Percentiles rank a stretch among this genome's conserved stretches.
These are phyloP conservation scores for Chrysolina haemoptera DNA, from an alignment of 2,888 invertebrate species.

Conservation along the genomic window DNA sequence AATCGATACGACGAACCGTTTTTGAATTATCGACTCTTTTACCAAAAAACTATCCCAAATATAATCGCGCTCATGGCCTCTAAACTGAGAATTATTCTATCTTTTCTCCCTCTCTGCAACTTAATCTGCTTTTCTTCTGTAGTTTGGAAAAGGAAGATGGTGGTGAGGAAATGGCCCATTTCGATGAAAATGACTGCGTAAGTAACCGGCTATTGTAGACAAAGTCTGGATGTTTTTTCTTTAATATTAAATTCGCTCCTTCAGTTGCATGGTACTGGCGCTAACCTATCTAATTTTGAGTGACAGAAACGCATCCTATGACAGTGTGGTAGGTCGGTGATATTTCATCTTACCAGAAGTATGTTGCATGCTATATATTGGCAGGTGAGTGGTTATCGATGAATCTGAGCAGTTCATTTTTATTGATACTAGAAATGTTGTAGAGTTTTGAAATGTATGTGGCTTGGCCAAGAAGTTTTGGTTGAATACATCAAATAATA, in stretches of 20 bases:
- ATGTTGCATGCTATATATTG: slow-evolving; percentile 12
- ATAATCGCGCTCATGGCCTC: too few relatives aligned
- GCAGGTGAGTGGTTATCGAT: slow-evolving; percentile 10
- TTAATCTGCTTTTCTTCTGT: slow-evolving; percentile 43
- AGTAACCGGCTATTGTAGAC: slow-evolving; percentile 54
- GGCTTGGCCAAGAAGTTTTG: too few relatives aligned
- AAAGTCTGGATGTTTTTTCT: slow-evolving; percentile 12
- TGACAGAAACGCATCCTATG: slow-evolving; percentile 6
- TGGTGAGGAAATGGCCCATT: slow-evolving; percentile 69
- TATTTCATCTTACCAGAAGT: not conserved
- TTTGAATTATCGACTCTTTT: too few relatives aligned
- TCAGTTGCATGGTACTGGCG: slow-evolving; percentile 42
- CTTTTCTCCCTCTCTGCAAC: slow-evolving; percentile 3
- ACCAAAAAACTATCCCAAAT: too few relatives aligned
- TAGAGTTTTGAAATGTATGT: too few relatives aligned
- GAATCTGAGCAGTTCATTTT: not conserved
- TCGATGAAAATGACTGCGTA: slow-evolving; percentile 68
- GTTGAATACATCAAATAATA: too few relatives aligned
- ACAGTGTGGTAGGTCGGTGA: slow-evolving; percentile 7
- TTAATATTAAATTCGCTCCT: slow-evolving; percentile 33
- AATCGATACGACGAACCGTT: too few relatives aligned
- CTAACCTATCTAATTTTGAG: slow-evolving; percentile 26
- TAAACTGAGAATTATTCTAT: too few relatives aligned
- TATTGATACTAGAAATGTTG: not conserved
- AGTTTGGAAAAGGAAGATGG: slow-evolving; percentile 70